phyloP scores from a whole-genome alignment of 2,888 invertebrate species.

The Eupithecia subumbrata region DNA sequence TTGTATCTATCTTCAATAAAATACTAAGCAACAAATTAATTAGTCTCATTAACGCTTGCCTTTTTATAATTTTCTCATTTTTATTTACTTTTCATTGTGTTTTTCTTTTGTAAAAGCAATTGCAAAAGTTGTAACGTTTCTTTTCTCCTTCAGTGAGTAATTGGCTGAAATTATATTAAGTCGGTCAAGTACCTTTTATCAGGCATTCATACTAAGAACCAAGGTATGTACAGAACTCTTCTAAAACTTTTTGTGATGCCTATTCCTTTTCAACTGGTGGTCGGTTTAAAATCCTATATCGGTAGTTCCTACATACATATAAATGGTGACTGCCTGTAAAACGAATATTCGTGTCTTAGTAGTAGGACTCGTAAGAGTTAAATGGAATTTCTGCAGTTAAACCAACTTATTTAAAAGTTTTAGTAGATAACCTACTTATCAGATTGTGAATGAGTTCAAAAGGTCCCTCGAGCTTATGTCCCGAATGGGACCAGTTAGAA shows the following conservation, averaged over 20 bases:
- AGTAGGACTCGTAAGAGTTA: neutral
- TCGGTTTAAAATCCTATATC: neutral
- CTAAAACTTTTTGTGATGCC: slow-evolving; percentile 6
- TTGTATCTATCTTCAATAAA: slow-evolving; percentile 80
- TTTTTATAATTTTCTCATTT: slow-evolving; percentile 24
- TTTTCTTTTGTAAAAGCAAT: slow-evolving; percentile 38
- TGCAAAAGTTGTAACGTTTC: slow-evolving; percentile 30
- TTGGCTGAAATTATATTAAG: slow-evolving; percentile 39
- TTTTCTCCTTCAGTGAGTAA: slow-evolving; percentile 37
- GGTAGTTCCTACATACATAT: too few species aligned
- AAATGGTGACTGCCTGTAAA: neutral
- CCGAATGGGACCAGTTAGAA: neutral
- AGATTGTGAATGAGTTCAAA: slow-evolving; percentile 1
- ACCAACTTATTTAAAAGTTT: neutral
- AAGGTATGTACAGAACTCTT: neutral
- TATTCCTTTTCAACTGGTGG: neutral
- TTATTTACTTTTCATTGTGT: slow-evolving; percentile 39
- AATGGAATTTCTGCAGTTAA: neutral
- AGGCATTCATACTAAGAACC: slow-evolving; percentile 10
- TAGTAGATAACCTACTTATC: slow-evolving; percentile 2
- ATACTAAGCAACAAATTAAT: slow-evolving; percentile 56
- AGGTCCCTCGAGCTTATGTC: neutral
- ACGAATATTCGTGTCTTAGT: neutral
- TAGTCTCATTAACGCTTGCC: slow-evolving; percentile 40
- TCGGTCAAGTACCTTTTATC: slow-evolving; percentile 24